Evolutionary conservation across 2,888 invertebrate species (phyloP).

Genomic region (Scaptomyza caliginosa): DNA sequence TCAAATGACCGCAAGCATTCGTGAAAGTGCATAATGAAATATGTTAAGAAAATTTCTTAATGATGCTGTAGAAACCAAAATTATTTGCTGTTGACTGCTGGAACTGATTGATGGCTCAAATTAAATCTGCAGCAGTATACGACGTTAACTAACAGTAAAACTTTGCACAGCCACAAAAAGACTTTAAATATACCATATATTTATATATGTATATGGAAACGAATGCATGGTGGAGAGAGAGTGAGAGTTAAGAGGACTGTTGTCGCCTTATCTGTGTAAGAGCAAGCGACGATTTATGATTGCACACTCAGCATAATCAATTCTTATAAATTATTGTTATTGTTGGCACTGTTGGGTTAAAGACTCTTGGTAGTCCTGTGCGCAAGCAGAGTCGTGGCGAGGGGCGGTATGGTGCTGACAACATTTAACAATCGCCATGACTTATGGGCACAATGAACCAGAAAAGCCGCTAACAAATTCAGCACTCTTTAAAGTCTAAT

Average conservation of each 20-base stretch:
- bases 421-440: constrained; percentile 71
- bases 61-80: constrained; percentile 52
- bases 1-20: constrained; percentile 17
- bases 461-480: constrained; percentile 27
- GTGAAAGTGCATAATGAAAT: constrained; percentile 24
- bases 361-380: constrained; percentile 2
- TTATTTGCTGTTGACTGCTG: constrained; percentile 48
- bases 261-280: constrained; percentile 54
- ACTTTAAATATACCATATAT: constrained; percentile 41
- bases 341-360: constrained; percentile 54
- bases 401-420: constrained; percentile 58
- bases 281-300: constrained; percentile 67
- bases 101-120: constrained; percentile 70
- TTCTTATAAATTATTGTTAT: constrained; percentile 78
- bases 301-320: constrained; percentile 76
- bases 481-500: constrained; percentile 47
- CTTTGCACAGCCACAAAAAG: constrained; percentile 51
- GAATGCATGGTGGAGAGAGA: not conserved
- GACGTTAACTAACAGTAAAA: constrained; percentile 67
- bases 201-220: not conserved
- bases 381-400: constrained; percentile 22
- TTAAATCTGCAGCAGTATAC: constrained; percentile 56
- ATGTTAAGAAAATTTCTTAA: constrained; percentile 13
- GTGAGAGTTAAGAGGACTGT: constrained; percentile 15
- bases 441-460: constrained; percentile 65